Conservation (phyloP, 2,888 invertebrate species). For the Nephrotoma guestfalica region DNA sequence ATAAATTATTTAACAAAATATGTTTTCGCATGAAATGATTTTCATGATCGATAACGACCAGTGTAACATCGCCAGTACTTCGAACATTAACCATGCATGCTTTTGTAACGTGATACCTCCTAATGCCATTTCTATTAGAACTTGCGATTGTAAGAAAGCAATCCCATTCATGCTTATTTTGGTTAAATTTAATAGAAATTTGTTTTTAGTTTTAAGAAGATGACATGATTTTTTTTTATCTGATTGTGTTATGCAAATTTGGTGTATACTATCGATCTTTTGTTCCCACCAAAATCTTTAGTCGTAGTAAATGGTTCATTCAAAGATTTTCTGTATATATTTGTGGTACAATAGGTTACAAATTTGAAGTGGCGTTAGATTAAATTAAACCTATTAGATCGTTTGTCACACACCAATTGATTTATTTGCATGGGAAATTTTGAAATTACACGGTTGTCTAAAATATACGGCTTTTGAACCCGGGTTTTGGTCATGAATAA, state of each 20-base stretch:
- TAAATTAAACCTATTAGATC: too few relatives aligned
- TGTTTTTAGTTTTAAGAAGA: background rate
- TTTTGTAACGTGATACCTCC: background rate
- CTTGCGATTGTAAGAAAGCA: background rate
- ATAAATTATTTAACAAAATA: background rate
- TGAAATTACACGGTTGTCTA: too few relatives aligned
- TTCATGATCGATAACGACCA: background rate
- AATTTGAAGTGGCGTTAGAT: background rate
- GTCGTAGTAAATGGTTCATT: background rate
- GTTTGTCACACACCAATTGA: too few relatives aligned
- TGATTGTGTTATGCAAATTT: background rate
- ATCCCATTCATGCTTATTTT: background rate
- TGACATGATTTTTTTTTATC: background rate
- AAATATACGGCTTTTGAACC: too few relatives aligned
- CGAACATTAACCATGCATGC: too few relatives aligned
- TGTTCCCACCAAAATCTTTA: background rate
- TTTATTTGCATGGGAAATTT: too few relatives aligned
- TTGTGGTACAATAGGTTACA: background rate
- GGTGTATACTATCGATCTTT: background rate
- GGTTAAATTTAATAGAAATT: background rate
- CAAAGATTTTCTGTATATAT: background rate
- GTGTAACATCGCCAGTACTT: too few relatives aligned
- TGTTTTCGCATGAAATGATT: background rate
- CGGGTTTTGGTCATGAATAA: too few relatives aligned
- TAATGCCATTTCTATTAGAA: background rate